These are phyloP conservation scores for Blastobasis lacticolella DNA, from an alignment of 2,888 invertebrate species.

Conservation along the genomic window DNA sequence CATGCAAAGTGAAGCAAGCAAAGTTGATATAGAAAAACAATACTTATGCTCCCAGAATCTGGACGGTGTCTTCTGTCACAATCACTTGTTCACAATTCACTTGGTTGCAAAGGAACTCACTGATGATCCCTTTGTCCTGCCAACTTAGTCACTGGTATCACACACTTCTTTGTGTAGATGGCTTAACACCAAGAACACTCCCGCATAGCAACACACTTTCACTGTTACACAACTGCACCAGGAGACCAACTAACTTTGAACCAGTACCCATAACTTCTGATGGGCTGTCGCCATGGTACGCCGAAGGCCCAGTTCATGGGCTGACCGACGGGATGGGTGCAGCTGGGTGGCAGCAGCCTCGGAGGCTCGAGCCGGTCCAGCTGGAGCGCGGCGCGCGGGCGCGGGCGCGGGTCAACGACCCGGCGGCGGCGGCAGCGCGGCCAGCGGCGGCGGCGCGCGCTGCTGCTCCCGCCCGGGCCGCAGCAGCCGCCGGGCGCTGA, in stretches of 20 bases:
- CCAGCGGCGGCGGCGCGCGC: constrained; percentile 19
- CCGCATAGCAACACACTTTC: constrained; percentile 32
- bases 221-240: constrained; percentile 32
- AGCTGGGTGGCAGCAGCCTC: background rate
- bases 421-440: constrained; percentile 20
- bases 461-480: constrained; percentile 16
- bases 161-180: constrained; percentile 27
- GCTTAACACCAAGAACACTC: constrained; percentile 9
- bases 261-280: constrained; percentile 1
- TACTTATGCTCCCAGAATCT: constrained; percentile 1
- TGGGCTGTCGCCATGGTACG: constrained; percentile 12
- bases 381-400: background rate
- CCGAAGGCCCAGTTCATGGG: background rate
- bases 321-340: background rate
- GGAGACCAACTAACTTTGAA: constrained; percentile 6
- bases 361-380: background rate
- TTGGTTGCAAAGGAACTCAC: background rate
- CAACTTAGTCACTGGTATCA: too few species aligned
- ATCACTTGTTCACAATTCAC: background rate
- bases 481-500: constrained; percentile 35
- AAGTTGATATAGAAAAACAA: background rate
- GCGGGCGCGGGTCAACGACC: constrained; percentile 1
- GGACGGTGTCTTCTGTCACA: constrained; percentile 3
- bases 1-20: background rate
- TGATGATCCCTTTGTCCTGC: constrained; percentile 1